These are phyloP conservation scores for Orthosia cruda DNA, from an alignment of 2,888 invertebrate species.

Conservation along the genomic window DNA sequence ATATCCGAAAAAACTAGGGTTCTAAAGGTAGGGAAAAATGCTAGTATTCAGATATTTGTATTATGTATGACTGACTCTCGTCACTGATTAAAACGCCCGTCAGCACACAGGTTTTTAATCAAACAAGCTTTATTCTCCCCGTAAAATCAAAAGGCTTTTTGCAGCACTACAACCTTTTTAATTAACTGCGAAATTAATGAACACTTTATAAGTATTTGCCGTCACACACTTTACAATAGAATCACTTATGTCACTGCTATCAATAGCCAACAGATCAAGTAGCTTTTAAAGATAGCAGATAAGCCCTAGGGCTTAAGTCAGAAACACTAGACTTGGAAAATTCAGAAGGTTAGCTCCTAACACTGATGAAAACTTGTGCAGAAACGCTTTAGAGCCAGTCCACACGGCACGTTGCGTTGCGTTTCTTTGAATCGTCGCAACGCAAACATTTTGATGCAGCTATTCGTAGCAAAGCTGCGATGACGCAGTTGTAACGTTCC, in stretches of 20 bases:
- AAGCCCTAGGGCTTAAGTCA: slow-evolving; percentile 1
- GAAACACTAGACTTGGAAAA: neutral
- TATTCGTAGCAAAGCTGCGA: too few relatives aligned
- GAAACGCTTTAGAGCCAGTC: too few relatives aligned
- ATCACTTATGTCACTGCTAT: slow-evolving; percentile 1
- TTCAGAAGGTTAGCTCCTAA: neutral
- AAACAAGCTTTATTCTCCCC: neutral
- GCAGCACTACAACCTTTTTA: slow-evolving; percentile 17
- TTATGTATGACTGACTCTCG: neutral
- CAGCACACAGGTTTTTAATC: slow-evolving; percentile 14
- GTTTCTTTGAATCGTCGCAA: too few relatives aligned
- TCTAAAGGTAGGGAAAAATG: neutral
- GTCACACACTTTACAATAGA: slow-evolving; percentile 21
- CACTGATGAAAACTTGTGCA: neutral
- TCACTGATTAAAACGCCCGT: neutral
- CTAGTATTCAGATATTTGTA: neutral
- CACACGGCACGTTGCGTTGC: too few relatives aligned
- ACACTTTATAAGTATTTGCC: slow-evolving; percentile 24
- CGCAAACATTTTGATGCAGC: too few relatives aligned
- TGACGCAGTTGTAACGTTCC: too few relatives aligned
- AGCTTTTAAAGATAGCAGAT: slow-evolving; percentile 23
- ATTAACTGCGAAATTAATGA: slow-evolving; percentile 28
- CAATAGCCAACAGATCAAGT: slow-evolving; percentile 28
- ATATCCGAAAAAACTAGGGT: too few relatives aligned
- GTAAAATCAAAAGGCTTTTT: slow-evolving; percentile 16